A percentile compares a stretch with the other conserved stretches of the same genome.
Evolutionary conservation across 2,888 invertebrate genomes (phyloP).

Genomic region (Lymantria dispar): DNA sequence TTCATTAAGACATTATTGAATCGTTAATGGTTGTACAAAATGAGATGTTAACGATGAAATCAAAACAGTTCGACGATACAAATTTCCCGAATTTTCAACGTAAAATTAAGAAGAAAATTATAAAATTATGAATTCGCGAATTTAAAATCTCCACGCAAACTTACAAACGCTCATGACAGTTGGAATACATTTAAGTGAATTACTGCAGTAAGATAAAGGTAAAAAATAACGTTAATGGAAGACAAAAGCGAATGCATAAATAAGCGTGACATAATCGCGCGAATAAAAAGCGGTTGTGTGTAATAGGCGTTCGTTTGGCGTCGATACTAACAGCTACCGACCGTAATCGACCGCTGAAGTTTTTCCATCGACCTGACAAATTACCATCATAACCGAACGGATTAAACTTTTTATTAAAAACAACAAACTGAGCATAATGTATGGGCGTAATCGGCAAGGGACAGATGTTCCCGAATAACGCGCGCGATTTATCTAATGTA

Average conservation of each 20-base stretch:
- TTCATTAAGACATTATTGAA: constrained; percentile 77
- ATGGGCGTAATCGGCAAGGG: constrained; percentile 78
- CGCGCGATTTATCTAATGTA: constrained; percentile 80
- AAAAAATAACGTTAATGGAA: constrained; percentile 71
- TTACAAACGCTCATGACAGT: constrained; percentile 41
- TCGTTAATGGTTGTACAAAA: constrained; percentile 71
- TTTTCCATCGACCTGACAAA: constrained; percentile 80
- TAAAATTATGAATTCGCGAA: constrained; percentile 30
- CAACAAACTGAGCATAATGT: constrained; percentile 82
- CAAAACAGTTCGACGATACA: constrained; percentile 60
- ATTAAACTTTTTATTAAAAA: constrained; percentile 83
- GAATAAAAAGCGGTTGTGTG: constrained; percentile 57
- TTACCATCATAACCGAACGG: constrained; percentile 80
- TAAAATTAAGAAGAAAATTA: constrained; percentile 34
- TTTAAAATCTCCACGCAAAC: constrained; percentile 50
- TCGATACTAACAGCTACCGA: constrained; percentile 43
- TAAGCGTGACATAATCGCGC: constrained; percentile 72
- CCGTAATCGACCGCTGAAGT: constrained; percentile 72
- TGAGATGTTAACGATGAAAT: constrained; percentile 69
- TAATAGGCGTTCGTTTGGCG: constrained; percentile 41
- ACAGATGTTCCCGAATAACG: constrained; percentile 80
- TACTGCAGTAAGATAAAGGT: constrained; percentile 48
- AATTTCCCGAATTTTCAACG: constrained; percentile 58
- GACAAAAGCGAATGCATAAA: constrained; percentile 77
- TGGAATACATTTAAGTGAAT: constrained; percentile 62